Conservation (phyloP, 1,140 invertebrate genomes). For the Fopius arisanus region DNA sequence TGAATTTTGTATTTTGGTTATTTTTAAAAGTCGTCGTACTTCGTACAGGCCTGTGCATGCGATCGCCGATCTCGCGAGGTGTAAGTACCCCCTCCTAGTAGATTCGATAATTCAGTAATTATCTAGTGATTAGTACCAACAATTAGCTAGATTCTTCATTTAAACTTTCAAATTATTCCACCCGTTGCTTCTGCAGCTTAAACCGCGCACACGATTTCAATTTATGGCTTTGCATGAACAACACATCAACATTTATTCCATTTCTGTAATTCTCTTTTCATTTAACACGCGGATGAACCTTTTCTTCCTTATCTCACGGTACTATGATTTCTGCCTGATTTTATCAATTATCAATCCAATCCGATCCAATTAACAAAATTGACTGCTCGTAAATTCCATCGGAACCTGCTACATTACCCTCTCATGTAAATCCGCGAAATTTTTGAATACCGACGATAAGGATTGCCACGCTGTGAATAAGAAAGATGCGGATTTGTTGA, state of each 20-base stretch:
- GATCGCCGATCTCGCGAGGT: constrained; percentile 82
- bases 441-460: neutral
- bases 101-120: constrained; percentile 12
- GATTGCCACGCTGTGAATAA: neutral
- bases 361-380: too few species aligned
- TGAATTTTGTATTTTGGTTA: constrained; percentile 46
- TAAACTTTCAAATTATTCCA: neutral
- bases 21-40: constrained; percentile 56
- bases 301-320: neutral
- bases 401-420: neutral
- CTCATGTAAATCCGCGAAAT: neutral
- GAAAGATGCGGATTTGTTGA: neutral
- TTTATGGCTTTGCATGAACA: neutral
- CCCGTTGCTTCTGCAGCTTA: neutral
- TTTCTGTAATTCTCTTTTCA: neutral
- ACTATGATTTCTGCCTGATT: too few species aligned
- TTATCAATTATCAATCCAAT: too few species aligned
- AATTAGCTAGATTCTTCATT: neutral
- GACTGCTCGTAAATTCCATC: too few species aligned
- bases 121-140: neutral
- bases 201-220: neutral
- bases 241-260: neutral
- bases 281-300: neutral
- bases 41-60: constrained; percentile 81
- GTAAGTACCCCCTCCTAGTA: constrained; percentile 75